phyloP scores from a whole-genome alignment of 2,113 vertebrate species.

The Podarcis muralis region DNA sequence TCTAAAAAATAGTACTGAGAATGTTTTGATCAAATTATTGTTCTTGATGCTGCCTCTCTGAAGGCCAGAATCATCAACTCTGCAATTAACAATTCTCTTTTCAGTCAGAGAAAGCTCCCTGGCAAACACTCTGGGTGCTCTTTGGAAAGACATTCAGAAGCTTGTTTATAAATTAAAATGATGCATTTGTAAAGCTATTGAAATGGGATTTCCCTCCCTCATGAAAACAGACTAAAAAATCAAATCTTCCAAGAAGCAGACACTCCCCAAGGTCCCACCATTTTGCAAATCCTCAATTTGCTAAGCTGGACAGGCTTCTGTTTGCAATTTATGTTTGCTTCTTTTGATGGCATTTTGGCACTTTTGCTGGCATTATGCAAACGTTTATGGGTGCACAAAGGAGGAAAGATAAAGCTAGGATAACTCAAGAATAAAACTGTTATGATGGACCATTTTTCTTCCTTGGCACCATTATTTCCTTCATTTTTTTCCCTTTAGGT shows the following conservation, averaged over 20 bases:
- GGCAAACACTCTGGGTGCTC: slow-evolving; percentile 7
- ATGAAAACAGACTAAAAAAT: slow-evolving; percentile 46
- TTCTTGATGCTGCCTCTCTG: slow-evolving; percentile 53
- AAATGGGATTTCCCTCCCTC: slow-evolving; percentile 27
- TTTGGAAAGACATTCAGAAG: slow-evolving; percentile 43
- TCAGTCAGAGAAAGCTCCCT: slow-evolving; percentile 24
- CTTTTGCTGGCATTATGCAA: slow-evolving; percentile 13
- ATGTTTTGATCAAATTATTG: slow-evolving; percentile 55
- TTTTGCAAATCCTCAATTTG: slow-evolving; percentile 44
- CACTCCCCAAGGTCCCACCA: slow-evolving; percentile 22
- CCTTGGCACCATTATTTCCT: slow-evolving; percentile 26
- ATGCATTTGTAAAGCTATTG: slow-evolving; percentile 20
- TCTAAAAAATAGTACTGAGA: slow-evolving; percentile 40
- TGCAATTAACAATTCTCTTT: slow-evolving; percentile 57
- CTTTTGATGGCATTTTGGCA: slow-evolving; percentile 11
- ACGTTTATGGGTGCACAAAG: slow-evolving; percentile 30
- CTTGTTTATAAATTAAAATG: slow-evolving; percentile 48
- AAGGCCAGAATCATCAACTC: slow-evolving; percentile 45
- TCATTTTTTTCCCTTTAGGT: background rate
- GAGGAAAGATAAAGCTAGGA: slow-evolving; percentile 25
- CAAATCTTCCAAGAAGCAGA: slow-evolving; percentile 43
- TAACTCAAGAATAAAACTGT: slow-evolving; percentile 25
- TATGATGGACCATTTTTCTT: background rate
- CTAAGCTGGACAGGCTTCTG: slow-evolving; percentile 21
- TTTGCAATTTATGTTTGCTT: slow-evolving; percentile 49